These are phyloP conservation scores for Wasmannia auropunctata DNA, from an alignment of 1,140 invertebrate genomes.

Conservation along the genomic window DNA sequence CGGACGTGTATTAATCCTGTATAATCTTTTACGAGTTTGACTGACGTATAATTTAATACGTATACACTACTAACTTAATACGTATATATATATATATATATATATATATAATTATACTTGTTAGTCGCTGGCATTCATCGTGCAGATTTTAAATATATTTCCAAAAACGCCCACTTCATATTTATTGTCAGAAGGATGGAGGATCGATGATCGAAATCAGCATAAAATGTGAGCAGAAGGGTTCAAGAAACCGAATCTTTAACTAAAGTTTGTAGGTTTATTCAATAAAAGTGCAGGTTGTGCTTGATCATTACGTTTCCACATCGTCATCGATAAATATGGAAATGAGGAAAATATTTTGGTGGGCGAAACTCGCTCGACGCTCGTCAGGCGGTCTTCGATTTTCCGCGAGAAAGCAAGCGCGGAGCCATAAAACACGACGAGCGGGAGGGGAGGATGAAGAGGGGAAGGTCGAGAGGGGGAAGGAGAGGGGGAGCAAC, in stretches of 20 bases:
- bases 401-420: slow-evolving; percentile 39
- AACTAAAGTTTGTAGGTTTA: background rate
- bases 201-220: too few species aligned
- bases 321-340: background rate
- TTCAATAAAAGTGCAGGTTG: background rate
- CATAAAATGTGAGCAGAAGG: background rate
- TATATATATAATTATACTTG: background rate
- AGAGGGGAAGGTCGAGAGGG: background rate
- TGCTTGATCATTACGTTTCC: background rate
- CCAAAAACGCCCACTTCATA: too few species aligned
- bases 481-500: background rate
- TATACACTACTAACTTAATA: background rate
- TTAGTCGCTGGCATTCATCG: background rate
- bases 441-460: too few species aligned
- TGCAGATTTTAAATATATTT: background rate
- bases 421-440: slow-evolving; percentile 1
- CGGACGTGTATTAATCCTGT: background rate
- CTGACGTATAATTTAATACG: background rate
- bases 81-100: too few species aligned
- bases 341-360: slow-evolving; percentile 14
- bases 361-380: background rate
- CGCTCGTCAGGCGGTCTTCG: slow-evolving; percentile 10
- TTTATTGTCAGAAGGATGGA: too few species aligned
- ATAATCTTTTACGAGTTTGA: background rate
- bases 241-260: background rate